These are phyloP conservation scores for Myioborus miniatus DNA, from an alignment of 2,797 vertebrate genomes.

Conservation along the genomic window DNA sequence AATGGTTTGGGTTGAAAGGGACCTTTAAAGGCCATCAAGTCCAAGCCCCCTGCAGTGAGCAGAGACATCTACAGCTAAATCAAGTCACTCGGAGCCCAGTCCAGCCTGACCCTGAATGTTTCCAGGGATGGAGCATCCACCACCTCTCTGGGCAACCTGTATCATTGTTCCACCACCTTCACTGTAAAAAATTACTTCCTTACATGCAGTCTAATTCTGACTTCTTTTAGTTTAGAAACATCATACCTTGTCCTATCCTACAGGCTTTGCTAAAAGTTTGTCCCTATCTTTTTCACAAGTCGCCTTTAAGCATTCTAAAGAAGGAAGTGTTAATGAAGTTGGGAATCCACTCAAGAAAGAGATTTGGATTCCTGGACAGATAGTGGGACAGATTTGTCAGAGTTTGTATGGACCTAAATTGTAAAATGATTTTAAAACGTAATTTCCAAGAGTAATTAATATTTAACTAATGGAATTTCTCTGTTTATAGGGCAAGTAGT, in stretches of 20 bases:
- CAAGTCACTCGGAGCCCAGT: background rate
- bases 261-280: background rate
- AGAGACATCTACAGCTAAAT: background rate
- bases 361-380: background rate
- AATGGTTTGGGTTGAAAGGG: background rate
- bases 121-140: background rate
- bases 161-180: background rate
- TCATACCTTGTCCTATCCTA: background rate
- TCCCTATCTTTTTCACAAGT: background rate
- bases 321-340: background rate
- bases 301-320: background rate
- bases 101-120: background rate
- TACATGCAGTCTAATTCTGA: background rate
- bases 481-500: background rate
- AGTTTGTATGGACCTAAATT: background rate
- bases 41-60: too few species aligned
- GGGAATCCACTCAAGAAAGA: background rate
- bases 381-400: background rate
- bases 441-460: background rate
- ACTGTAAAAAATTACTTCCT: background rate
- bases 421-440: background rate
- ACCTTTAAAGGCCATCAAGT: background rate
- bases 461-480: background rate
- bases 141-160: too few species aligned
- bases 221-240: background rate